A percentile compares a stretch with the other conserved stretches of the same genome.
phyloP scores from a whole-genome alignment of 2,888 invertebrate species.

The Xylota sylvarum region DNA sequence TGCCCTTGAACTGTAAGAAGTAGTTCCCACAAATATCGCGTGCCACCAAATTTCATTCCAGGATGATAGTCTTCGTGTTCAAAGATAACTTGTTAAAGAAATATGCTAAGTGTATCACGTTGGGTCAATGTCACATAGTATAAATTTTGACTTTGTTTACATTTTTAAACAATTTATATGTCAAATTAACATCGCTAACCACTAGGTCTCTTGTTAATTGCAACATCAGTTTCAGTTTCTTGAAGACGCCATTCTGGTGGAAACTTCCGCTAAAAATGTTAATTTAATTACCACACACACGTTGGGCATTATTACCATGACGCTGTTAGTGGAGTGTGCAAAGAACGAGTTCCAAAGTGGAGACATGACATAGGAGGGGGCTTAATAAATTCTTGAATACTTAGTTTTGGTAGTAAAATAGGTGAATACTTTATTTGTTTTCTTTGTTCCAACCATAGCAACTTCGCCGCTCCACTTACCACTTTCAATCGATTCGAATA shows the following conservation, averaged over 20 bases:
- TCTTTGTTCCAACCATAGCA: not conserved
- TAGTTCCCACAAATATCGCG: not conserved
- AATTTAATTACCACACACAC: not conserved
- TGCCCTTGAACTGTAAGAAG: not conserved
- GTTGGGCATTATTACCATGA: not conserved
- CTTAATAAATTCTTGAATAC: not conserved
- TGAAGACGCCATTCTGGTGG: not conserved
- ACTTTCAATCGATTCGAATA: conserved; percentile 17
- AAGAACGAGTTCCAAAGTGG: not conserved
- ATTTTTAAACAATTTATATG: not conserved
- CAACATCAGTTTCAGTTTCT: not conserved
- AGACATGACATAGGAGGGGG: not conserved
- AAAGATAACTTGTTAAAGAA: not conserved
- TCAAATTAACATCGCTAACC: not conserved
- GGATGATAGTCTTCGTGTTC: not conserved
- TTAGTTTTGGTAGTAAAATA: not conserved
- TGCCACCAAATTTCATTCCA: not conserved
- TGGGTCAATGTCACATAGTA: not conserved
- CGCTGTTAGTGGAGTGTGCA: not conserved
- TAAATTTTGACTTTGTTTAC: not conserved
- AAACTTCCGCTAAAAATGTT: not conserved
- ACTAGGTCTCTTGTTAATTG: not conserved
- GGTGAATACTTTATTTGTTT: no score
- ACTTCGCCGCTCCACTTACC: not conserved
- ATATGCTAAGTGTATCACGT: no score